Evolutionary conservation across 2,797 vertebrate species (phyloP).

Genomic region (Enteromius fasciolatus): DNA sequence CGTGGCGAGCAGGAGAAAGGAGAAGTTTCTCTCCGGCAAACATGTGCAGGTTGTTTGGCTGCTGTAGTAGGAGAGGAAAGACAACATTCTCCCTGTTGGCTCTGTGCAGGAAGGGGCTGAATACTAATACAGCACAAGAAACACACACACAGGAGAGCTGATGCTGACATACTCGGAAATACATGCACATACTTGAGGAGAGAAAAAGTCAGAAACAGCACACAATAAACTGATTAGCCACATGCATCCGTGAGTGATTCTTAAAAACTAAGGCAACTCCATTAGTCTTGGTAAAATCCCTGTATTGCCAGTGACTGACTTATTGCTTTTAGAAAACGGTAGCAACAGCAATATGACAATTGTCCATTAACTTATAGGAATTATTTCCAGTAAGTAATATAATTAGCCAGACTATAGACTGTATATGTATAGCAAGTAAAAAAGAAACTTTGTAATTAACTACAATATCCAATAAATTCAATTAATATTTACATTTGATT

Average conservation of each 20-base stretch:
- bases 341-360: background rate
- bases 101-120: conserved; percentile 65
- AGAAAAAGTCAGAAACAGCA: background rate
- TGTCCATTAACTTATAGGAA: background rate
- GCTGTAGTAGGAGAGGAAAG: conserved; percentile 75
- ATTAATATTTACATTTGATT: background rate
- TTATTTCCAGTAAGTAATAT: background rate
- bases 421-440: background rate
- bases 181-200: conserved; percentile 3
- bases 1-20: conserved; percentile 71
- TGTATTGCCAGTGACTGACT: background rate
- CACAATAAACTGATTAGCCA: background rate
- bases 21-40: conserved; percentile 78
- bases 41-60: conserved; percentile 77
- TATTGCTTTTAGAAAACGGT: conserved; percentile 3
- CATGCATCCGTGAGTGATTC: background rate
- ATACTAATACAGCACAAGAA: conserved; percentile 66
- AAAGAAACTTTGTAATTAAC: background rate
- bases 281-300: background rate
- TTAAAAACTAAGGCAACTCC: background rate
- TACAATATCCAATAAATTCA: background rate
- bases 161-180: background rate
- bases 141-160: background rate
- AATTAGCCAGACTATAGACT: background rate
- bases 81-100: conserved; percentile 72